Conservation (phyloP, 1,140 invertebrate species). For the Leptinotarsa lineolata region DNA sequence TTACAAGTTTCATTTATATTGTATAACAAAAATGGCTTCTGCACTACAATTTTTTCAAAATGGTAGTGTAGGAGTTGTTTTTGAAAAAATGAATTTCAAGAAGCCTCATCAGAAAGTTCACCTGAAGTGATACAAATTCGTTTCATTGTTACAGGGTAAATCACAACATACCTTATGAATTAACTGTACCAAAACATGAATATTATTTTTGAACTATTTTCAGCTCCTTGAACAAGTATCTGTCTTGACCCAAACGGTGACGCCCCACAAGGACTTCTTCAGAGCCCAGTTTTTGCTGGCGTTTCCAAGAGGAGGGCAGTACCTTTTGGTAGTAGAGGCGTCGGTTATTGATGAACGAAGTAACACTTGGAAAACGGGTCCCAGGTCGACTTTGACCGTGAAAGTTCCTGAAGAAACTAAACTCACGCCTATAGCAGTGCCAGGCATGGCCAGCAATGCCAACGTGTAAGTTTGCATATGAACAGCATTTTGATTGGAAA, state of each 20-base stretch:
- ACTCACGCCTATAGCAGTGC: conserved; percentile 50
- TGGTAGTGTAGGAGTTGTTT: too few species aligned
- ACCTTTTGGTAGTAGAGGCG: conserved; percentile 68
- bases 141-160: too few species aligned
- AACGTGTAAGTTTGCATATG: conserved; percentile 49
- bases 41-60: too few species aligned
- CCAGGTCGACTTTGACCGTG: conserved; percentile 68
- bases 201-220: conserved; percentile 25
- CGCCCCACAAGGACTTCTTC: conserved; percentile 82
- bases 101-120: too few species aligned
- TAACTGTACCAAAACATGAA: neutral
- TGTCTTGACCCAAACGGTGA: conserved; percentile 63
- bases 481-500: too few species aligned
- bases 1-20: too few species aligned
- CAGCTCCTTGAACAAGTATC: conserved; percentile 49
- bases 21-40: too few species aligned
- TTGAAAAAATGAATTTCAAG: too few species aligned
- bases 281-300: conserved; percentile 76
- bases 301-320: conserved; percentile 61
- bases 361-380: conserved; percentile 76
- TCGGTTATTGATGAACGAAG: conserved; percentile 74
- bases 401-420: conserved; percentile 73
- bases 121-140: too few species aligned
- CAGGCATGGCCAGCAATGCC: conserved; percentile 51
- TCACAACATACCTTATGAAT: too few species aligned